Evolutionary conservation across 2,797 vertebrate species (phyloP).

Genomic region (Oreortyx pictus): DNA sequence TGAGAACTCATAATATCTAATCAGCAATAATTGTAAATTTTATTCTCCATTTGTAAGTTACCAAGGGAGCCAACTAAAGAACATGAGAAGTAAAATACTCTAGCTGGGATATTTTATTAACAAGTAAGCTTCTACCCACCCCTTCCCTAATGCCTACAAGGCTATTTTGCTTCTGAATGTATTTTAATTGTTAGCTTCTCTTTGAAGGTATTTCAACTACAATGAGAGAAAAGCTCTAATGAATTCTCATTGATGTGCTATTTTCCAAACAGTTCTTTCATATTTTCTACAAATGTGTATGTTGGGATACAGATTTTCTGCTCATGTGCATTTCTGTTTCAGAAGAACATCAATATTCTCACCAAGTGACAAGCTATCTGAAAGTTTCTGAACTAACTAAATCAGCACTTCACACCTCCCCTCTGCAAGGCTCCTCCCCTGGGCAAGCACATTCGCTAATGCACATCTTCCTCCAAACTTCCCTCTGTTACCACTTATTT

Average conservation of each 20-base stretch:
- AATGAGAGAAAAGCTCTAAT: background rate
- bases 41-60: slow-evolving; percentile 64
- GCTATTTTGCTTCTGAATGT: slow-evolving; percentile 18
- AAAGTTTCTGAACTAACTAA: background rate
- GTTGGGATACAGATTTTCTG: background rate
- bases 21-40: slow-evolving; percentile 67
- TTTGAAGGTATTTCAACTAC: slow-evolving; percentile 55
- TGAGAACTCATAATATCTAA: slow-evolving; percentile 64
- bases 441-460: background rate
- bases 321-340: background rate
- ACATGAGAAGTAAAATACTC: slow-evolving; percentile 42
- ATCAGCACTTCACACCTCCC: background rate
- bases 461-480: background rate
- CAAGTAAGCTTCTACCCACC: background rate
- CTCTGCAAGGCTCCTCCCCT: background rate
- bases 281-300: background rate
- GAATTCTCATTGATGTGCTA: slow-evolving; percentile 8
- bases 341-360: background rate
- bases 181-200: slow-evolving; percentile 50
- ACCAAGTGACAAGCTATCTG: background rate
- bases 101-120: slow-evolving; percentile 45
- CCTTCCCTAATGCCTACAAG: slow-evolving; percentile 28
- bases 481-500: background rate
- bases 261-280: slow-evolving; percentile 23
- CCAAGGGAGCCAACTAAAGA: slow-evolving; percentile 47